A percentile compares a stretch with the other conserved stretches of the same genome.
phyloP scores from a whole-genome alignment of 2,888 invertebrate genomes.

The Nemapogon koenigi region DNA sequence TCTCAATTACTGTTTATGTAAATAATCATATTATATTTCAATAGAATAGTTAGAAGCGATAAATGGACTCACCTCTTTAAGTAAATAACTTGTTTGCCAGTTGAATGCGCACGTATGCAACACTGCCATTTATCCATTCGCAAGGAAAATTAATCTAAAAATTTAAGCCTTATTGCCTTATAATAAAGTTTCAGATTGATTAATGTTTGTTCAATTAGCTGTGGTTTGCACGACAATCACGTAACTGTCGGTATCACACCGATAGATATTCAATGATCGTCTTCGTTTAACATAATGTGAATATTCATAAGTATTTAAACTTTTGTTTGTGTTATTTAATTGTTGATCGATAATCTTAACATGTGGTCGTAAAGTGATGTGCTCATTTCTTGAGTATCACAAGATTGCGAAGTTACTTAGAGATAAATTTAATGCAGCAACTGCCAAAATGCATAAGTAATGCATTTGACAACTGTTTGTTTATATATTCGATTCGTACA shows the following conservation, averaged over 20 bases:
- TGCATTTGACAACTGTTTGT: too few species aligned
- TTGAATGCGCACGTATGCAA: too few species aligned
- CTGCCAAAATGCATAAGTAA: too few species aligned
- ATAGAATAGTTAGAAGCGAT: too few species aligned
- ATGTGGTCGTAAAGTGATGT: conserved; percentile 5
- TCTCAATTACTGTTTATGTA: too few species aligned
- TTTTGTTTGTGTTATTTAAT: conserved; percentile 7
- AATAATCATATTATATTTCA: too few species aligned
- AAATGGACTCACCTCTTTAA: too few species aligned
- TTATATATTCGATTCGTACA: too few species aligned
- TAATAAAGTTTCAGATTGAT: neutral
- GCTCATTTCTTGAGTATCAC: too few species aligned
- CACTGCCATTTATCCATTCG: neutral
- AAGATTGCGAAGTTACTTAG: too few species aligned
- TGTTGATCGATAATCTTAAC: conserved; percentile 4
- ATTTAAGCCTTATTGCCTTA: neutral
- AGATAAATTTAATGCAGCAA: too few species aligned
- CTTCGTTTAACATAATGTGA: conserved; percentile 7
- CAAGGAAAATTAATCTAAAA: neutral
- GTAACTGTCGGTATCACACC: neutral
- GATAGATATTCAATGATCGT: conserved; percentile 3
- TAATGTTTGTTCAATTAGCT: neutral
- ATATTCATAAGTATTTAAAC: conserved; percentile 9
- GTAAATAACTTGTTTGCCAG: neutral
- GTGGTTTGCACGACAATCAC: too few species aligned